Base-by-base conservation (phyloP, 2,888 invertebrate genomes). In the Acronicta aceris region DNA sequence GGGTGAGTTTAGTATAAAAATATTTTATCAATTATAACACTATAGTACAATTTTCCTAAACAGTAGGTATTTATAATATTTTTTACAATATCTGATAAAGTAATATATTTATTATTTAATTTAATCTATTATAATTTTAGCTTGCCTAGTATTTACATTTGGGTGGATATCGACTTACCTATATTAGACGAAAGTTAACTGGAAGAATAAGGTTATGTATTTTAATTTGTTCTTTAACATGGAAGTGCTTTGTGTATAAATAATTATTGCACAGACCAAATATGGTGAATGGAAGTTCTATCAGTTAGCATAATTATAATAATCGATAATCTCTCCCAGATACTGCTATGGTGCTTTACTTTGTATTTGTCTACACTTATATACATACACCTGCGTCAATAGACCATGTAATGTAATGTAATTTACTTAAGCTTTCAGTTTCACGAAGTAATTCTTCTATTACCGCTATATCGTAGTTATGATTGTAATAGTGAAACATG, bases 1-100 rank as follows among this genome's bases (percentile, higher is more conserved):
- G 58, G 65, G 55, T 63, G 65, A 59, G 67, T 71, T 82, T 80
- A 81, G 84, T 84, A 84, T 77, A 84, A 84, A 84, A 84, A 84
- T 84, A 84, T 84, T 65, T 48, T 74, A 78, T 78, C 60, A 72
- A 73, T 65, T 46, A 56, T 74, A 76, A 78, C 75, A 60, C 62
- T 79, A 73, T 78, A 69, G 47, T 76, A 76, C 78, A 76, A 54
- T 72, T 48, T 53, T 62, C 58, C 46, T 74, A 71, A 59, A 74
- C 65, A 52, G 16, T 70, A 76, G 53, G 43, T 69, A 66, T 71
- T 61, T 62, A 68, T 68, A 62, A 64, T 61, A 53, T 48, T 47
- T 59, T 59, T 61, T 77, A 67, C 66, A 71, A 54, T 69, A 73
- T 74, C 54, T 65, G 46, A 63, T 51, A 56, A 58, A 61, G 57